These are phyloP conservation scores for Resseliella maxima DNA, from an alignment of 2,888 invertebrate genomes.

Conservation along the genomic window DNA sequence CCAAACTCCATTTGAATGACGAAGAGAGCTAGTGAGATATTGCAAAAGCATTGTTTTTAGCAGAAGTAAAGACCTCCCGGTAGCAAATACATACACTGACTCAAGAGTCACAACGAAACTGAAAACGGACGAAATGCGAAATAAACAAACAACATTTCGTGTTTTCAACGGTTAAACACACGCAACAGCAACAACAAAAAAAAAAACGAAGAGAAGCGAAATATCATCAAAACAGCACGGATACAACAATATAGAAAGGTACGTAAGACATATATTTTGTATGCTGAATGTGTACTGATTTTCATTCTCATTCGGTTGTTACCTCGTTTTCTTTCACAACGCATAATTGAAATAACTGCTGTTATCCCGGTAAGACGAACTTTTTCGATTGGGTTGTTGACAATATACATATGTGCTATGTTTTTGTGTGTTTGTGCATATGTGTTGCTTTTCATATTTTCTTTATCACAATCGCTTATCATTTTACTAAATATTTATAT, in stretches of 20 bases:
- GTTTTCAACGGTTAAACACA: not conserved
- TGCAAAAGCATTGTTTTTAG: constrained; percentile 1
- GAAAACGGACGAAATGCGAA: not conserved
- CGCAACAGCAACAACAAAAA: not conserved
- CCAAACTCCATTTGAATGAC: not conserved
- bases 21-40: not conserved
- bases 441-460: too few relatives aligned
- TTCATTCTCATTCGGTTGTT: constrained; percentile 37
- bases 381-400: too few relatives aligned
- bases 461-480: too few relatives aligned
- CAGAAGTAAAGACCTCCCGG: not conserved
- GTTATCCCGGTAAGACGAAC: too few relatives aligned
- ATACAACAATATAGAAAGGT: constrained; percentile 7
- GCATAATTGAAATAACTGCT: not conserved
- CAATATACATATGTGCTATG: too few relatives aligned
- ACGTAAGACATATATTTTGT: not conserved
- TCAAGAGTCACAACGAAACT: constrained; percentile 6
- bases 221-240: not conserved
- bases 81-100: constrained; percentile 14
- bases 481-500: too few relatives aligned
- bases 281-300: not conserved
- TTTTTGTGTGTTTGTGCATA: too few relatives aligned
- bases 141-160: not conserved
- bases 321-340: constrained; percentile 14
- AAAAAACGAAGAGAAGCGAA: too few relatives aligned